These are phyloP conservation scores for Drosophila varians DNA, from an alignment of 1,140 invertebrate genomes.

Conservation along the genomic window DNA sequence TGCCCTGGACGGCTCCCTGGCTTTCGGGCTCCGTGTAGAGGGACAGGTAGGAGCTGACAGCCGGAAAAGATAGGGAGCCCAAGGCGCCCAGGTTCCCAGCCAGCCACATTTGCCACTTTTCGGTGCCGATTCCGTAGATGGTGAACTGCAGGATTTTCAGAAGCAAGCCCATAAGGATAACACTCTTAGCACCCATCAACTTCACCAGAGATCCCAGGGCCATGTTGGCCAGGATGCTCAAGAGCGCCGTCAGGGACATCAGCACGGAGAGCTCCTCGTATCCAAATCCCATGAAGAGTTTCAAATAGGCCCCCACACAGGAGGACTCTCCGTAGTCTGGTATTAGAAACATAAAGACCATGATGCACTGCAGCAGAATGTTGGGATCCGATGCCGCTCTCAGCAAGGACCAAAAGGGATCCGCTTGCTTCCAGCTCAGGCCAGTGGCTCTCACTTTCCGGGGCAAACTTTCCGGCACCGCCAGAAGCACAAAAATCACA, in stretches of 20 bases:
- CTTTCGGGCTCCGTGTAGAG: constrained; percentile 97
- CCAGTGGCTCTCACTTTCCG: constrained; percentile 93
- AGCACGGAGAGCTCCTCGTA: constrained; percentile 97
- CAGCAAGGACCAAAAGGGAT: constrained; percentile 96
- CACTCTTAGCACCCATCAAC: constrained; percentile 95
- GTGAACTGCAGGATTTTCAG: constrained; percentile 98
- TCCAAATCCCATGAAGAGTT: constrained; percentile 98
- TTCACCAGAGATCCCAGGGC: constrained; percentile 94
- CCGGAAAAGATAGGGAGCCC: constrained; percentile 98
- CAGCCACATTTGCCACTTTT: constrained; percentile 97
- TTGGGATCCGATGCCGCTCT: constrained; percentile 98
- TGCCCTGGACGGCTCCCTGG: constrained; percentile 99
- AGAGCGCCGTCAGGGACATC: constrained; percentile 97
- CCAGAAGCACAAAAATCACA: constrained; percentile 98
- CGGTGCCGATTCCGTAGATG: constrained; percentile 94
- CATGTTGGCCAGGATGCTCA: constrained; percentile 97
- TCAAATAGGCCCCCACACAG: constrained; percentile 99
- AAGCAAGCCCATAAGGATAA: constrained; percentile 97
- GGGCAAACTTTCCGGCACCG: constrained; percentile 98
- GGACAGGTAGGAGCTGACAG: constrained; percentile 98
- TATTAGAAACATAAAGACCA: constrained; percentile 98
- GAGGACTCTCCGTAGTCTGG: constrained; percentile 99
- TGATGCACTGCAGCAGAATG: constrained; percentile 97
- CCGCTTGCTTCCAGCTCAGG: constrained; percentile 97
- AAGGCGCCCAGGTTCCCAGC: constrained; percentile 97